Evolutionary conservation across 2,797 vertebrate genomes (phyloP), one percentile per base, ranked within the genome.

Genomic region (Agapornis canus): DNA sequence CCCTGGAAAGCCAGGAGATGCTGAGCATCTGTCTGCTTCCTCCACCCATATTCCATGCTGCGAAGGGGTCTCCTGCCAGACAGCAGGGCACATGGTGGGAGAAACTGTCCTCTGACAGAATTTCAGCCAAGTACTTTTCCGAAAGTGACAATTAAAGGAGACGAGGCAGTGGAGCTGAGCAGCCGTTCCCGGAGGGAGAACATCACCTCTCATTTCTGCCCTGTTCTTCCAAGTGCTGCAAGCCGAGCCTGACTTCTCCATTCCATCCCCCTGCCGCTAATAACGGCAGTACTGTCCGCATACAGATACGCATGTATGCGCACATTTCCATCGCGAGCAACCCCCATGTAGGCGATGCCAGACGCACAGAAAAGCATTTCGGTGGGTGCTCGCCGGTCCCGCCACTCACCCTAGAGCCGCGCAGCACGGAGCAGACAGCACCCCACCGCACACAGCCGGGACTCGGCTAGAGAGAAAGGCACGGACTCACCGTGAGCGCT

Each of bases 401-500:
- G 9, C 80, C 42, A 59, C 89, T 31, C 71, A 26, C 2, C 70
- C 66, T 3, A 1, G 15, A 14, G 45, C 89, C 16, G 32, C 40
- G 16, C 2, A 18, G 42, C 93, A 10, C 13, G 10, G 23, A 42
- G 40, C 72, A 29, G 37, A 6, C 11, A 23, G 5, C 3, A 8
- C 27, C 29, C 25, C 31, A 1, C 56, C 0, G n/a, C 57, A 6
- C 47, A 1, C n/a, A 8, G 35, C 26, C 17, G 4, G 35, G 15
- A 7, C 11, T 35, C 5, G 8, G 43, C 43, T 3, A 2, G 9
- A 22, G 7, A 65, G 11, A 13, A 85, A 78, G 32, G 20, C 23
- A 65, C 85, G 16, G 35, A 96, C 96, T 97, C 88, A 97, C 96
- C 77, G 2, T 7, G 17, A 56, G 56, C 4, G n/a, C 77, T 27